Conservation (phyloP, 2,113 vertebrate species). For the Psephotus haematonotus region DNA sequence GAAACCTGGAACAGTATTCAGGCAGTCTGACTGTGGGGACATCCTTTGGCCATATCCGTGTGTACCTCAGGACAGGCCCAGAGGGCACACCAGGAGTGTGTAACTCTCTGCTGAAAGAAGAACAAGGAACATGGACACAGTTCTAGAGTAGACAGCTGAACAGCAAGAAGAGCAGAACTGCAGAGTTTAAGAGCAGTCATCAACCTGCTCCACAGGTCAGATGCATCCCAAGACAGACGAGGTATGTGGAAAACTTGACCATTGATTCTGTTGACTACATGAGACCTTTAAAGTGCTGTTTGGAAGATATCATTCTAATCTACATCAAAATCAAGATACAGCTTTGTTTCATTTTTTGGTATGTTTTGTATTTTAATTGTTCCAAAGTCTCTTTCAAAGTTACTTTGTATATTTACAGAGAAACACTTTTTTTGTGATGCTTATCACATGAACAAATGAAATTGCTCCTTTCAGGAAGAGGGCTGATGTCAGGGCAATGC, state of each 20-base stretch:
- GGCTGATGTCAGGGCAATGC: background rate
- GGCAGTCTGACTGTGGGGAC: background rate
- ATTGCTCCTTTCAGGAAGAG: background rate
- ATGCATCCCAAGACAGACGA: background rate
- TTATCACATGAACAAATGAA: background rate
- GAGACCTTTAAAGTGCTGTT: background rate
- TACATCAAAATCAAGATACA: background rate
- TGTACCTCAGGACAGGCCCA: background rate
- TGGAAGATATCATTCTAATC: background rate
- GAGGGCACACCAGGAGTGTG: background rate
- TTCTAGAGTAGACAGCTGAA: background rate
- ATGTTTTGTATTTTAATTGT: background rate
- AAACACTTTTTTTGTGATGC: background rate
- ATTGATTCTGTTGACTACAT: background rate
- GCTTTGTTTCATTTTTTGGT: background rate
- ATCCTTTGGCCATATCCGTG: fast-evolving
- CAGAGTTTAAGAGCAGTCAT: background rate
- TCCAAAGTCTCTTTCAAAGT: background rate
- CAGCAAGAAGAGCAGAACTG: background rate
- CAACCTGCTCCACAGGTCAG: background rate
- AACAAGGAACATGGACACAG: background rate
- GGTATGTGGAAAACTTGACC: background rate
- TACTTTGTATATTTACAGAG: background rate
- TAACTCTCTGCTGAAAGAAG: too few relatives aligned
- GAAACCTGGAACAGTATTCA: background rate